Evolutionary conservation across 2,888 invertebrate genomes (phyloP).

Genomic region (Rhagium mordax): DNA sequence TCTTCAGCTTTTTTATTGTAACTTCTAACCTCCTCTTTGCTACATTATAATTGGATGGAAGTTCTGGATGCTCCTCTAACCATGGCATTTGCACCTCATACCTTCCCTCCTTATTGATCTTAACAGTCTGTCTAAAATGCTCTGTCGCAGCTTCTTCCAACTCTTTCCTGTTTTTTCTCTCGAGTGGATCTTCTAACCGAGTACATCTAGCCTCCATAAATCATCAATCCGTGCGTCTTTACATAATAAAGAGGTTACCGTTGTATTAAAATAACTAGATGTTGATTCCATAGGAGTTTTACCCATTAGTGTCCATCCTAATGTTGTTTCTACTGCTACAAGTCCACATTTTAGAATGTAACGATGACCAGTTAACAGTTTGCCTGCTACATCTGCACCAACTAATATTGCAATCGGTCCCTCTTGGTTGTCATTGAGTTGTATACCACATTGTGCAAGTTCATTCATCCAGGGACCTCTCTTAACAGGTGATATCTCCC

Average conservation of each 20-base stretch:
- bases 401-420: slow-evolving; percentile 5
- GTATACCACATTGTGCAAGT: not conserved
- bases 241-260: not conserved
- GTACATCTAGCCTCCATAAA: not conserved
- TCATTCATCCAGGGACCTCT: not conserved
- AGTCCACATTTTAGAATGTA: not conserved
- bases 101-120: too few species aligned
- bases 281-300: not conserved
- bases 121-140: too few species aligned
- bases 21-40: too few species aligned
- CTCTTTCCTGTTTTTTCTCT: slow-evolving; percentile 42
- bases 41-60: too few species aligned
- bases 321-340: not conserved
- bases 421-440: not conserved
- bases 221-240: not conserved
- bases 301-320: not conserved
- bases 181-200: not conserved
- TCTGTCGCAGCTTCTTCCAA: too few species aligned
- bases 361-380: slow-evolving; percentile 6
- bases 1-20: too few species aligned
- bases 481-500: not conserved
- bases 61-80: too few species aligned
- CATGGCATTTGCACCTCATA: too few species aligned
- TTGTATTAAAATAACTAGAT: not conserved
- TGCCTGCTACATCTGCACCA: slow-evolving; percentile 16